Evolutionary conservation across 1,140 invertebrate species (phyloP).

Genomic region (Orchestia grillus): DNA sequence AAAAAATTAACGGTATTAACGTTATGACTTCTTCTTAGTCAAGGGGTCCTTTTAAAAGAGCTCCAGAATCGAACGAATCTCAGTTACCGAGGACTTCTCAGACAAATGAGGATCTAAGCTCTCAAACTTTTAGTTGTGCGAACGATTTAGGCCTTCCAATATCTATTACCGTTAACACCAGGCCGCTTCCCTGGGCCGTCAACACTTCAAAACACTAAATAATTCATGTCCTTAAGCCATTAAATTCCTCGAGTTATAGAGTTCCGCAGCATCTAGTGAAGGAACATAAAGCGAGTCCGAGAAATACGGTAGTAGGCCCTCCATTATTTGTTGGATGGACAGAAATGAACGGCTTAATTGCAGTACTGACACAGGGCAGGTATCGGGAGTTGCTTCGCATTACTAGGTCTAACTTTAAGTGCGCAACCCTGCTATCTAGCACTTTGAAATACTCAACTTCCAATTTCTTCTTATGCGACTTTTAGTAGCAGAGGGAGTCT

Average conservation of each 20-base stretch:
- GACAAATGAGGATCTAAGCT: conserved; percentile 1
- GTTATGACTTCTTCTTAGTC: conserved; percentile 43
- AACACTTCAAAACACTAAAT: background rate
- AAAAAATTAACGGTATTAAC: conserved; percentile 40
- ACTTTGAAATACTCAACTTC: too few relatives aligned
- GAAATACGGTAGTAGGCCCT: background rate
- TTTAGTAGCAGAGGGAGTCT: too few relatives aligned
- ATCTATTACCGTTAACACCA: conserved; percentile 44
- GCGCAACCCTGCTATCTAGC: too few relatives aligned
- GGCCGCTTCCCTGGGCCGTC: background rate
- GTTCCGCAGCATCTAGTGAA: background rate
- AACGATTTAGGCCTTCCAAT: conserved; percentile 32
- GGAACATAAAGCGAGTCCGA: background rate
- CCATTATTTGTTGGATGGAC: background rate
- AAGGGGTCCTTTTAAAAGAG: conserved; percentile 28
- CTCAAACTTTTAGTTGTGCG: conserved; percentile 27
- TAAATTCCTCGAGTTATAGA: background rate
- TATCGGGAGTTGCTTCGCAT: background rate
- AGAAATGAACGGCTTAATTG: background rate
- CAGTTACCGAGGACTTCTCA: background rate
- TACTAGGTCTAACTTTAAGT: background rate
- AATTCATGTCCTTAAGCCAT: background rate
- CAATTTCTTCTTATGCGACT: too few relatives aligned
- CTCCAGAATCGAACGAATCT: background rate
- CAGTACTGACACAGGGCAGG: too few relatives aligned